These are phyloP conservation scores for Mungos mungo DNA, from an alignment of 2,113 vertebrate genomes.

Conservation along the genomic window DNA sequence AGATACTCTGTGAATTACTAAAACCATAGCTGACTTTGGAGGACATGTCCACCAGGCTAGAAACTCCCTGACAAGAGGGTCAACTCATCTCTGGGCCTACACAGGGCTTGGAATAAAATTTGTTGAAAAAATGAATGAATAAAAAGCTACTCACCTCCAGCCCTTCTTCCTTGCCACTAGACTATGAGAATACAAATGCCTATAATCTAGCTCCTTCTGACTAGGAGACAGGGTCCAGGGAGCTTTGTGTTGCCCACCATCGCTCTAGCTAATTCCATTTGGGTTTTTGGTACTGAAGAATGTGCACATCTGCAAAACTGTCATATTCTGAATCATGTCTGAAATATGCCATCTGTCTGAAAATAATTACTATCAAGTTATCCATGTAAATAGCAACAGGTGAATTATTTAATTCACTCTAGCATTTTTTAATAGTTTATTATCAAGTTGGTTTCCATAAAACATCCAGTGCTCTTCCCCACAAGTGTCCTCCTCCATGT, in stretches of 20 bases:
- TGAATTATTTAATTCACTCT: not conserved
- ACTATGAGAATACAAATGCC: not conserved
- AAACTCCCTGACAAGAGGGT: not conserved
- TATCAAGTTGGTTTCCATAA: no score
- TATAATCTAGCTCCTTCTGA: not conserved
- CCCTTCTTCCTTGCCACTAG: not conserved
- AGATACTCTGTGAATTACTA: not conserved
- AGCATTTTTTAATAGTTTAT: not conserved
- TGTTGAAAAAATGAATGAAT: not conserved
- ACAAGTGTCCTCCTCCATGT: no score
- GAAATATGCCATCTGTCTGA: not conserved
- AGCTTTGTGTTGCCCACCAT: not conserved
- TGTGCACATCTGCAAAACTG: not conserved
- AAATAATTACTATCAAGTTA: constrained; percentile 26
- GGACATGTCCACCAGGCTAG: not conserved
- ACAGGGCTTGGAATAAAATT: not conserved
- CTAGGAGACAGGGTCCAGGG: not conserved
- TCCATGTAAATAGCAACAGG: not conserved
- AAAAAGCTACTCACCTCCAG: not conserved
- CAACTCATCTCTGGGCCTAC: not conserved
- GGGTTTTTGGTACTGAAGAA: not conserved
- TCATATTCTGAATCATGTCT: not conserved
- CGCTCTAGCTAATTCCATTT: not conserved
- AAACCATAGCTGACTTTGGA: not conserved
- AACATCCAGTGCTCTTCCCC: no score